phyloP scores from a whole-genome alignment of 1,140 invertebrate species.

The Solen grandis region DNA sequence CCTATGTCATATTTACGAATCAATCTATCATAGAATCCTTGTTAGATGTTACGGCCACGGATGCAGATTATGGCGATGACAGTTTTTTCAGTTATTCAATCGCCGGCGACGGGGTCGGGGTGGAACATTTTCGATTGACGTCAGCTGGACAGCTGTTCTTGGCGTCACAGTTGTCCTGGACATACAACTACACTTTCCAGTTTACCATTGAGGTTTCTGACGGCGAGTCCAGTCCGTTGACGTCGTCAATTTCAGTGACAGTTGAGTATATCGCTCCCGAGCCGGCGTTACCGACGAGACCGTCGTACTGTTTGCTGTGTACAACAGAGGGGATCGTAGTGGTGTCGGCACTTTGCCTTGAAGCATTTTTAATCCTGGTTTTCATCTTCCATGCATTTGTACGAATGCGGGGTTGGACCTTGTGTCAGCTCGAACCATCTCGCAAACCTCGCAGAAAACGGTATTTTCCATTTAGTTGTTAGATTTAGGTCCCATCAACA shows the following conservation, averaged over 20 bases:
- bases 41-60: neutral
- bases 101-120: neutral
- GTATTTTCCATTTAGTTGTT: no score
- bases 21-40: constrained; percentile 1
- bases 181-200: constrained; percentile 3
- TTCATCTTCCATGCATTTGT: neutral
- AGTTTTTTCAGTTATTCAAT: neutral
- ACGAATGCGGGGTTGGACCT: neutral
- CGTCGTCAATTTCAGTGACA: neutral
- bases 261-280: constrained; percentile 1
- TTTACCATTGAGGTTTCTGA: constrained; percentile 7
- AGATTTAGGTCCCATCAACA: no score
- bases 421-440: constrained; percentile 1
- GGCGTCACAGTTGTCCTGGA: neutral
- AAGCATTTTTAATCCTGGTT: neutral
- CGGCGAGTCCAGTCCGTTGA: neutral
- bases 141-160: neutral
- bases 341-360: neutral
- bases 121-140: neutral
- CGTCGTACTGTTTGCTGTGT: neutral
- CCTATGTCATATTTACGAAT: constrained; percentile 1
- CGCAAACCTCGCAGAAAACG: no score
- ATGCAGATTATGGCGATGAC: constrained; percentile 8
- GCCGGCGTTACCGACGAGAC: neutral
- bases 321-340: neutral